phyloP scores from a whole-genome alignment of 2,797 vertebrate genomes.

The Cephalopachus bancanus region DNA sequence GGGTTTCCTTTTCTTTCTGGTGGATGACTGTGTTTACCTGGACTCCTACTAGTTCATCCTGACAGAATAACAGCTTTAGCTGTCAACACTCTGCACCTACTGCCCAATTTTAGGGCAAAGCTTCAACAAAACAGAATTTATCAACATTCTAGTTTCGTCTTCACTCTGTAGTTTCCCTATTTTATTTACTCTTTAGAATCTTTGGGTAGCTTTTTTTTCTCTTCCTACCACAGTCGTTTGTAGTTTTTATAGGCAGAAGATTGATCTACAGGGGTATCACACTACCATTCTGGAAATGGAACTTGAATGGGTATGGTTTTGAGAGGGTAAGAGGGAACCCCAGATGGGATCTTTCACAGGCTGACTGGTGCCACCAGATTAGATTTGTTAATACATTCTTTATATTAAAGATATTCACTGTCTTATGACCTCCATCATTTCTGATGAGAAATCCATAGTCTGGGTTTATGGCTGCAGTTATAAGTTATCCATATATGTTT shows the following conservation, averaged over 20 bases:
- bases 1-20: background rate
- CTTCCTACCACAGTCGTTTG: background rate
- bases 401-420: background rate
- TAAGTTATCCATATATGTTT: background rate
- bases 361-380: background rate
- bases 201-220: background rate
- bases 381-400: slow-evolving; percentile 34
- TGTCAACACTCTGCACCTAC: background rate
- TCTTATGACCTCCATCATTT: too few relatives aligned
- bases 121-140: slow-evolving; percentile 5
- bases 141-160: background rate
- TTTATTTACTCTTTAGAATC: background rate
- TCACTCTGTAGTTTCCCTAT: background rate
- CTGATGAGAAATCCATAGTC: background rate
- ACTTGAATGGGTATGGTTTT: background rate
- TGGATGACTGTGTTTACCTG: background rate
- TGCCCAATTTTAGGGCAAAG: background rate
- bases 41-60: background rate
- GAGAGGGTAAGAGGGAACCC: background rate
- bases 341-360: background rate
- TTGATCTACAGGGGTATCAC: background rate
- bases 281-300: background rate
- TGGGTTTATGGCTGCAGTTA: background rate
- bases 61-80: background rate
- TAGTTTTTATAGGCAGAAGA: background rate